Evolutionary conservation across 2,797 vertebrate genomes (phyloP).

Genomic region (Chelmon rostratus): DNA sequence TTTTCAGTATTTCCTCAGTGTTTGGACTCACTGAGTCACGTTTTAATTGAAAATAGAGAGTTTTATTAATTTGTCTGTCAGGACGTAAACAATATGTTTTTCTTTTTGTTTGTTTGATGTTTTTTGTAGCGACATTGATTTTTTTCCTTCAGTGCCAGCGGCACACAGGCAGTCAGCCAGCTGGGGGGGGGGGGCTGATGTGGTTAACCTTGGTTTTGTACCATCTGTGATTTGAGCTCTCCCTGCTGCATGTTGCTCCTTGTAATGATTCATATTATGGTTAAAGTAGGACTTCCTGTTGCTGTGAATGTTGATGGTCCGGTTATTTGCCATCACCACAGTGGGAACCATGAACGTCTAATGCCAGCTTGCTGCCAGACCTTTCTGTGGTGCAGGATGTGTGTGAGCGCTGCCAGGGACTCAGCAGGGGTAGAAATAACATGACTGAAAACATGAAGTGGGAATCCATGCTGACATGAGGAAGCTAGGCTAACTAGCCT

Average conservation of each 20-base stretch:
- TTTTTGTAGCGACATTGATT: no score
- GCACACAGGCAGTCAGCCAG: neutral
- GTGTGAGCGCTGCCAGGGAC: neutral
- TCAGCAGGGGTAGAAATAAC: neutral
- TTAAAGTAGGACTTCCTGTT: neutral
- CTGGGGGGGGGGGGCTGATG: neutral
- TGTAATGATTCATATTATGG: neutral
- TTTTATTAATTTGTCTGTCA: no score
- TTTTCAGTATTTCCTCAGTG: no score
- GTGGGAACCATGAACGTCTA: neutral
- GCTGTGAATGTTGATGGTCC: neutral
- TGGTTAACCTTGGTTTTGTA: neutral
- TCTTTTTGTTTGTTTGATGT: no score
- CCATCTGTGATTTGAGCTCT: neutral
- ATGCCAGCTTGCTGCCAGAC: neutral
- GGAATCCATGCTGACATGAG: neutral
- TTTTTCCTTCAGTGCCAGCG: neutral
- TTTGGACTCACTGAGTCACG: no score
- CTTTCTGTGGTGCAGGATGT: neutral
- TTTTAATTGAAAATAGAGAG: no score
- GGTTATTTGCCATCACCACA: neutral
- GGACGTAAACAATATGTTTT: no score
- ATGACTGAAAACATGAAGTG: neutral
- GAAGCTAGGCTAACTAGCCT: neutral
- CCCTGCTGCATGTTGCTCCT: neutral